Conservation (phyloP, 2,888 invertebrate genomes). For the Andricus quercusramuli region DNA sequence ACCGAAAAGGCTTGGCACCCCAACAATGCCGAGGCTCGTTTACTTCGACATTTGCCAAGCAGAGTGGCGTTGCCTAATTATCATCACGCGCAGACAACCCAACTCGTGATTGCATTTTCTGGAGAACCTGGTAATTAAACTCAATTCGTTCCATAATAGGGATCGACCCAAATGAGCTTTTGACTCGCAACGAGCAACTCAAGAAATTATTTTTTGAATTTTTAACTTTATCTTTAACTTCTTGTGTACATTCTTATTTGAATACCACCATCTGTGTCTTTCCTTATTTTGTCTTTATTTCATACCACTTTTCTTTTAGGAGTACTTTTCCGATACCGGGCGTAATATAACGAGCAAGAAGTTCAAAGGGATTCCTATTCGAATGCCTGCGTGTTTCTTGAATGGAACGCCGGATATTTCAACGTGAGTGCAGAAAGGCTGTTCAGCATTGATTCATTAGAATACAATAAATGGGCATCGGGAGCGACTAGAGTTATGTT, state of each 20-base stretch:
- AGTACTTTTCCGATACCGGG: constrained; percentile 4
- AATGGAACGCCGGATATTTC: constrained; percentile 10
- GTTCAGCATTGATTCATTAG: constrained; percentile 23
- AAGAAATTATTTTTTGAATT: background rate
- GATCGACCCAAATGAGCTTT: constrained; percentile 20
- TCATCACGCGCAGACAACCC: constrained; percentile 26
- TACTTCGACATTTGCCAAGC: constrained; percentile 33
- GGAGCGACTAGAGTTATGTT: background rate
- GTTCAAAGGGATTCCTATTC: constrained; percentile 30
- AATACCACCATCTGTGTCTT: background rate
- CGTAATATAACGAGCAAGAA: constrained; percentile 32
- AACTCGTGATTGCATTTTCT: constrained; percentile 32
- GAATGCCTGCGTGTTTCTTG: constrained; percentile 7
- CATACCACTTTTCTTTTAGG: constrained; percentile 8
- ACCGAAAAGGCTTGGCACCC: constrained; percentile 15
- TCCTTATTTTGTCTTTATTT: constrained; percentile 15
- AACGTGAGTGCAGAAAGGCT: background rate
- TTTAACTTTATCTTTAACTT: background rate
- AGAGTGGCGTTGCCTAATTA: constrained; percentile 34
- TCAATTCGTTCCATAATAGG: constrained; percentile 26
- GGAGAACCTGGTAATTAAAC: constrained; percentile 23
- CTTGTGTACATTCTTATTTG: background rate
- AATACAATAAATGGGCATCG: constrained; percentile 24
- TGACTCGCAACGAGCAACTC: background rate
- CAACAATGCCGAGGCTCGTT: constrained; percentile 35